Base-by-base conservation (phyloP, 2,888 invertebrate species). In the Athetis lepigone region DNA sequence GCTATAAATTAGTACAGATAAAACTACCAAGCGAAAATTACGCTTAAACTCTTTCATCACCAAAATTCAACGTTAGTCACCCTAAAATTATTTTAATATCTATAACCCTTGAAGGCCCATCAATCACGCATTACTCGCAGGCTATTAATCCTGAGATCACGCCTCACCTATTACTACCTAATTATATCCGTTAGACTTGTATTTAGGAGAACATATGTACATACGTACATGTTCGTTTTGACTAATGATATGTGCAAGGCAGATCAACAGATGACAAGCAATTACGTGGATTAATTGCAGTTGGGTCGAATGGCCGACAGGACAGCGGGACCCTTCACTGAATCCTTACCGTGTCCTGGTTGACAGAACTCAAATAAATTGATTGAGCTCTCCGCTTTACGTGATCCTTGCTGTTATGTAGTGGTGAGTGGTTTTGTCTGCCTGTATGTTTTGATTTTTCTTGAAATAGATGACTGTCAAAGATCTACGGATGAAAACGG, bases 221-320 rank as follows among this genome's bases (percentile, higher is more conserved):
- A 68, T 65, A 74, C 33, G 13, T 7, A 29, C 4, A 40, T 71
- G 70, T 60, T 77, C 83, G 86, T 91, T 91, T 90, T 92, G 92
- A 92, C 88, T 90, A 92, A 92, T 92, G 90, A 88, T 88, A 82
- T 83, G 81, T 84, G 83, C 86, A 85, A 85, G 85, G 82, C 83
- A 84, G 84, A 92, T 92, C 91, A 91, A 90, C 90, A 91, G 91
- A 90, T 91, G 91, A 91, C 90, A 91, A 86, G 88, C 89, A 90
- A 92, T 93, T 93, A 92, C 89, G 90, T 85, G 76, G 88, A 92
- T 92, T 92, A 92, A 93, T 92, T 85, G 89, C 85, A 72, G 75
- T 76, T 77, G 81, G 70, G 49, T 59, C 61, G 74, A 46, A 63
- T 72, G 57, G 43, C 61, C 72, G 79, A 75, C 70, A 61, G 73